Percentiles rank a stretch among this genome's conserved stretches.
These are phyloP conservation scores for Ochropleura leucogaster DNA, from an alignment of 2,888 invertebrate genomes.

Conservation along the genomic window DNA sequence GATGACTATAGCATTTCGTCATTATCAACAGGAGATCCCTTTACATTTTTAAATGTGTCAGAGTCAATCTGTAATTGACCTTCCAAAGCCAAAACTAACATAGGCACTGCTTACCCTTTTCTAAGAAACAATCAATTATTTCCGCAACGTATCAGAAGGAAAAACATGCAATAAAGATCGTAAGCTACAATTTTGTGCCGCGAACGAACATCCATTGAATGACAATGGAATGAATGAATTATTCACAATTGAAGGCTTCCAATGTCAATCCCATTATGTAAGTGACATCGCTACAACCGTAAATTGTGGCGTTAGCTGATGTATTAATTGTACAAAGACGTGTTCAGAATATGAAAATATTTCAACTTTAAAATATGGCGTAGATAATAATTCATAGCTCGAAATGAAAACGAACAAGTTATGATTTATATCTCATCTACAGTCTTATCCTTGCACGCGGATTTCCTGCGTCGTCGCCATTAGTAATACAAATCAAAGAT, in stretches of 20 bases:
- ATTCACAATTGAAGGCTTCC: conserved; percentile 54
- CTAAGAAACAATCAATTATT: conserved; percentile 31
- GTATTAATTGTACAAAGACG: conserved; percentile 52
- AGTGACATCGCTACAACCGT: conserved; percentile 61
- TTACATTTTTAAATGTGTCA: not conserved
- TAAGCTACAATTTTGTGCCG: conserved; percentile 50
- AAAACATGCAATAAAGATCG: conserved; percentile 51
- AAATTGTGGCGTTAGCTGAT: conserved; percentile 61
- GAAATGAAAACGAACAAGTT: conserved; percentile 35
- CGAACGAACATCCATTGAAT: conserved; percentile 56
- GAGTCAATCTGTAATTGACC: not conserved
- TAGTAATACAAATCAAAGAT: conserved; percentile 55
- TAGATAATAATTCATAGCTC: conserved; percentile 32
- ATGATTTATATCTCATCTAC: conserved; percentile 55
- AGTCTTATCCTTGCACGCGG: conserved; percentile 52
- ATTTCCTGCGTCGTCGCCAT: conserved; percentile 57
- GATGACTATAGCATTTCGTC: not conserved
- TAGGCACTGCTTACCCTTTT: not conserved
- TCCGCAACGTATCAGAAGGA: conserved; percentile 27
- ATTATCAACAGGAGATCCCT: not conserved
- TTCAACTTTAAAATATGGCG: conserved; percentile 19
- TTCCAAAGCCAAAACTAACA: not conserved
- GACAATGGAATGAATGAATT: conserved; percentile 59
- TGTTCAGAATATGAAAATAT: conserved; percentile 37
- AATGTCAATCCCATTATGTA: conserved; percentile 65